Base-by-base conservation (phyloP, 2,797 vertebrate species). In the Botia almorhae region DNA sequence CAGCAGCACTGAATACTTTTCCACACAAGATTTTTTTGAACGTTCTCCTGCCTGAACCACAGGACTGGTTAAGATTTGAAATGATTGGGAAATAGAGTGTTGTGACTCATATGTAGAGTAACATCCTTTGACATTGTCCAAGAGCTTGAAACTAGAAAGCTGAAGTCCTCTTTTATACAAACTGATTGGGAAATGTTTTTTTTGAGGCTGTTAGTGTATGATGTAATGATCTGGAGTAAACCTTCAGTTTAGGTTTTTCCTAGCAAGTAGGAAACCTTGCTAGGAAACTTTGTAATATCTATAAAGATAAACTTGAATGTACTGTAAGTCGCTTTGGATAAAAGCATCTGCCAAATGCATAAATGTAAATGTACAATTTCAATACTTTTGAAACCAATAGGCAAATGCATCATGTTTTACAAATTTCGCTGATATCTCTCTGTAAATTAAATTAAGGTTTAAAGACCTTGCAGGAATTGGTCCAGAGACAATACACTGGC, bases 161-260 rank as follows among this genome's bases (percentile, higher is more conserved):
- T 46, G 10, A 80, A 72, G 7, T 73, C 43, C 46, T 73, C 10
- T 43, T 19, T 72, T 72, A 58, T 23, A 79, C 56, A 71, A 79
- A 61, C 46, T 29, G 46, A 53, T 21, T 78, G 76, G 68, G 56
- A 63, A n/a, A 78, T 17, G n/a, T n/a, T n/a, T n/a, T 56, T 8
- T 70, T 63, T 48, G 12, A 53, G 29, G 19, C 71, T 79, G 68
- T 71, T 71, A 63, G 56, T 39, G 60, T 43, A 79, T 78, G 68
- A 78, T 64, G 76, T 71, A 79, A 79, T 64, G 13, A 53, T 43
- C 56, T 64, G 68, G 58, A 71, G 14, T 26, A 53, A n/a, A 53
- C 43, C 29, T 39, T 55, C 14, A 21, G 14, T 19, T 71, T 53
- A 63, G 56, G 53, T 64, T 58, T 36, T 79, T 64, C 19, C 50